A percentile compares a stretch with the other conserved stretches of the same genome.
phyloP scores from a whole-genome alignment of 2,888 invertebrate genomes.

The Epistrophe eligans region DNA sequence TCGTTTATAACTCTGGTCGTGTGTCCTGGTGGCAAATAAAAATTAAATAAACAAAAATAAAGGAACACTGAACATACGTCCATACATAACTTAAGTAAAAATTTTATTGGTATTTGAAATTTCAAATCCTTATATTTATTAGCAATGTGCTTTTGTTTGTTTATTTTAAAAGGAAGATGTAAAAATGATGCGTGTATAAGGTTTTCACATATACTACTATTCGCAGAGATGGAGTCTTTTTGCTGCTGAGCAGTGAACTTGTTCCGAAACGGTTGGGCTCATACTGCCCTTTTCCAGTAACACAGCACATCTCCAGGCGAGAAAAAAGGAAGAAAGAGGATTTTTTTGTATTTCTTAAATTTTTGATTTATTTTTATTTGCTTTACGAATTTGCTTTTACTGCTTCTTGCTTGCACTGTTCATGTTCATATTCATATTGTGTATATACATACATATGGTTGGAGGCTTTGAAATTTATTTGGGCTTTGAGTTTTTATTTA shows the following conservation, averaged over 20 bases:
- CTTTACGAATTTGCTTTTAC: constrained; percentile 67
- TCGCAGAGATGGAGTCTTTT: constrained; percentile 5
- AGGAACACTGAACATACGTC: constrained; percentile 29
- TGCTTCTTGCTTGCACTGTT: constrained; percentile 26
- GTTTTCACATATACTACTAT: background rate
- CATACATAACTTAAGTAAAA: constrained; percentile 60
- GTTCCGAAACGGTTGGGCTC: background rate
- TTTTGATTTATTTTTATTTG: constrained; percentile 75
- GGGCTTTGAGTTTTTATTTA: constrained; percentile 61
- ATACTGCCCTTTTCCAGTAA: background rate
- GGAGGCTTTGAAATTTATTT: constrained; percentile 63
- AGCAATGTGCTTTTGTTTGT: constrained; percentile 21
- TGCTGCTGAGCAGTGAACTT: background rate
- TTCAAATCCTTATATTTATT: constrained; percentile 33
- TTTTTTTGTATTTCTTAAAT: constrained; percentile 49
- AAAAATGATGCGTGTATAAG: constrained; percentile 26
- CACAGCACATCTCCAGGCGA: constrained; percentile 13
- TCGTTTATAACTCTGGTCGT: constrained; percentile 37
- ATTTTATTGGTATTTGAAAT: constrained; percentile 58
- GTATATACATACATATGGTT: background rate
- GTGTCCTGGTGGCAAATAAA: constrained; percentile 19
- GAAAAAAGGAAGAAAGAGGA: constrained; percentile 26
- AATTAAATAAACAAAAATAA: constrained; percentile 66
- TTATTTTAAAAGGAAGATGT: constrained; percentile 24
- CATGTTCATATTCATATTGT: constrained; percentile 15